Evolutionary conservation across 1,140 invertebrate genomes (phyloP).

Genomic region (Holcopasites calliopsidis): DNA sequence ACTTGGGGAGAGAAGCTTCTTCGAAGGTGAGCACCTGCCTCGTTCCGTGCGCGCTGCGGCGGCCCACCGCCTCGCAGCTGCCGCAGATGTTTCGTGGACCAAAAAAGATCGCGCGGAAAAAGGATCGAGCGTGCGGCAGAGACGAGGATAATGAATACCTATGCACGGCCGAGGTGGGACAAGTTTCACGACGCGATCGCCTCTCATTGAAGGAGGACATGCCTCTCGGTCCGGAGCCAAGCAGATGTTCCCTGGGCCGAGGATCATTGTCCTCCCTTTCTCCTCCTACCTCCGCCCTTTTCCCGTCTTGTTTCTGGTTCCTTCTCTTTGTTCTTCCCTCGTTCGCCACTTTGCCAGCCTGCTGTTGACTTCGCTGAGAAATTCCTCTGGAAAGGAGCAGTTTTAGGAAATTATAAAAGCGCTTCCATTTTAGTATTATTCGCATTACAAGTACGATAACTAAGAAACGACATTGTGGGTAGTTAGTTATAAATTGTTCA

Average conservation of each 20-base stretch:
- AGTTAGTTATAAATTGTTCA: no score
- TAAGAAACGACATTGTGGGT: no score
- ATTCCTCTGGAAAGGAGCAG: neutral
- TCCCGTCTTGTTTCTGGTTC: conserved; percentile 12
- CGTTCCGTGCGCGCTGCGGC: conserved; percentile 62
- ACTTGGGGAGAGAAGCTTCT: conserved; percentile 59
- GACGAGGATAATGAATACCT: conserved; percentile 73
- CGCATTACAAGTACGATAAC: no score
- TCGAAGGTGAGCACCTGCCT: conserved; percentile 71
- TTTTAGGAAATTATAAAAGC: neutral
- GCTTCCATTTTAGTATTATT: no score
- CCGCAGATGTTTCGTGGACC: conserved; percentile 79
- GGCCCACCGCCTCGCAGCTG: conserved; percentile 76
- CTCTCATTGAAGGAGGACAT: conserved; percentile 64
- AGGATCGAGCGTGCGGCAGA: conserved; percentile 53
- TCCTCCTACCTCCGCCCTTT: neutral
- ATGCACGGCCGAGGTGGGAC: conserved; percentile 70
- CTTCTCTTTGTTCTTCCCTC: neutral
- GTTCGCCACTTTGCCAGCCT: neutral
- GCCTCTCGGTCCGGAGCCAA: conserved; percentile 22
- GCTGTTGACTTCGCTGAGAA: neutral
- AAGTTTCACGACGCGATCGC: conserved; percentile 69
- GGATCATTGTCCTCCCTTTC: conserved; percentile 61
- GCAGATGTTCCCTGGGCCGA: conserved; percentile 58
- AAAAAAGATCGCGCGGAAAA: conserved; percentile 66